Base-by-base conservation (phyloP, 2,113 vertebrate species). In the Embiotoca jacksoni region DNA sequence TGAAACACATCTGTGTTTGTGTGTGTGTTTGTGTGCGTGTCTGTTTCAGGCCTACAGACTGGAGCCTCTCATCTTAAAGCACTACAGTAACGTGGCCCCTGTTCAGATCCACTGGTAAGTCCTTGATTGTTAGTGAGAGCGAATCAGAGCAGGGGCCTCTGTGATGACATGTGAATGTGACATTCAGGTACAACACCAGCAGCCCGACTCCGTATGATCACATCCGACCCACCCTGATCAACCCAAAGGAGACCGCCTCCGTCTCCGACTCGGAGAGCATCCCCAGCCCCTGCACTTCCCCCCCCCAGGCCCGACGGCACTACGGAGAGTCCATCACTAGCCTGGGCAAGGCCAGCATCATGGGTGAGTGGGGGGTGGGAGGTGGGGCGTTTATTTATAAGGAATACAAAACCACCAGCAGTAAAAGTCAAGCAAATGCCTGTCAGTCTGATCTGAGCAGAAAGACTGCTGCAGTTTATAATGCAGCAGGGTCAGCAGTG, bases 281-380 rank as follows among this genome's bases (percentile, higher is more conserved):
- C 23, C 93, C 96, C 0, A 99, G 97, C 89, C 97, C 97, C 0
- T 95, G 96, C 62, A 97, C 96, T 15, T 98, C 97, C 1, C 97
- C 98, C 0, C 96, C 98, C 0, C 88, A 97, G 92, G 87, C 94
- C 56, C 96, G 97, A 49, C 94, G 96, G 15, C 96, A 96, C 91
- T 98, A 99, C 0, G 97, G 97, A 9, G 97, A 99, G 89, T 99
- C 98, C 57, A 97, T 99, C 89, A 98, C 97, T 13, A 99, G 89
- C 82, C 95, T 98, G 46, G 98, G 97, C 90, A 99, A 98, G 93
- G 97, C 98, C n/a, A 98, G 98, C 91, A 97, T 99, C 71, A 88
- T 99, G 92, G 97, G 98, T 99, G 86, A 94, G 89, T 23, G 23
- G 23, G 23, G 23, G 23, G 23, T 23, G 23, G 23, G 23, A 23